Conservation (phyloP, 2,797 vertebrate genomes). For the Ammospiza maritima region DNA sequence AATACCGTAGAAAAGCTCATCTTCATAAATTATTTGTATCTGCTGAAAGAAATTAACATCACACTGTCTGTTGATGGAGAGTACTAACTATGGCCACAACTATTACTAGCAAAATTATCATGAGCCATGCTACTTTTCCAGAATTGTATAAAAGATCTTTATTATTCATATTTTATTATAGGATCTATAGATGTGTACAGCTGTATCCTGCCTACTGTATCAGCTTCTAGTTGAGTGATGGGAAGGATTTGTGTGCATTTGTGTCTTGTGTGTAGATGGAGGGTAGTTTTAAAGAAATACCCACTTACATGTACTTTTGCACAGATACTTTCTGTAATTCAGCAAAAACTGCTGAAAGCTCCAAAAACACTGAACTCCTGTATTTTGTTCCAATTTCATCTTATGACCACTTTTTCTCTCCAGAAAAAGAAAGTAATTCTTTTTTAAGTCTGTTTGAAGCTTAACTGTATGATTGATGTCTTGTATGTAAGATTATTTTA, state of each 20-base stretch:
- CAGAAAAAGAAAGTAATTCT: not conserved
- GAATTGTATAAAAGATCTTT: slow-evolving; percentile 6
- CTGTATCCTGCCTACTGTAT: not conserved
- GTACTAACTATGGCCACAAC: slow-evolving; percentile 26
- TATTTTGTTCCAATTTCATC: not conserved
- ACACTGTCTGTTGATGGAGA: not conserved
- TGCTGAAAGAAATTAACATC: slow-evolving; percentile 14
- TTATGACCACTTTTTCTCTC: not conserved
- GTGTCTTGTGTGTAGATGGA: not conserved
- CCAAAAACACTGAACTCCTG: not conserved
- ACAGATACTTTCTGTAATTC: not conserved
- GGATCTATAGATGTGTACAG: slow-evolving; percentile 1
- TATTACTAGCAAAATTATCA: slow-evolving; percentile 47
- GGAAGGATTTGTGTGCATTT: not conserved
- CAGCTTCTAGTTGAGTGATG: not conserved
- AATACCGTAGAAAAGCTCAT: not conserved
- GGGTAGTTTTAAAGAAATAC: not conserved
- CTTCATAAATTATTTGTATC: not conserved
- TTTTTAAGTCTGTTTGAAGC: not conserved
- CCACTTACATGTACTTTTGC: not conserved
- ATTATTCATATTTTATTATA: not conserved
- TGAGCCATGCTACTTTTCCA: slow-evolving; percentile 1
- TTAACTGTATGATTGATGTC: not conserved
- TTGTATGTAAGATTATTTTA: not conserved
- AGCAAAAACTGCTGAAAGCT: not conserved